A percentile compares a stretch with the other conserved stretches of the same genome.
phyloP scores from a whole-genome alignment of 2,888 invertebrate species.

The Hyposoter dolosus region DNA sequence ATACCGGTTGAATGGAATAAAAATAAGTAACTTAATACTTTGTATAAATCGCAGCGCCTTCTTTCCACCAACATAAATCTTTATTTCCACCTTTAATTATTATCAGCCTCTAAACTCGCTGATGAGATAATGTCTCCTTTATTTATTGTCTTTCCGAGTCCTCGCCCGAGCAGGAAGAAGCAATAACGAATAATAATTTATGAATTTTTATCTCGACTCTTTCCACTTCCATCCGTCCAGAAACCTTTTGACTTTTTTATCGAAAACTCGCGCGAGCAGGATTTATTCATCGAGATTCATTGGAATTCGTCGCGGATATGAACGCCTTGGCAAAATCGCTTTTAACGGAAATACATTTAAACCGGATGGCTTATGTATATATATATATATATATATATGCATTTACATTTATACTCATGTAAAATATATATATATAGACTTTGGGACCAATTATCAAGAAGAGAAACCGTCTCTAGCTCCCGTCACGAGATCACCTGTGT shows the following conservation, averaged over 20 bases:
- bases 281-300: background rate
- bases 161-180: background rate
- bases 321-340: background rate
- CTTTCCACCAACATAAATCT: constrained; percentile 46
- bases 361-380: constrained; percentile 26
- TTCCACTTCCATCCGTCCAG: background rate
- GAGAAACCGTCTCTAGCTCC: constrained; percentile 59
- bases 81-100: constrained; percentile 57
- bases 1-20: background rate
- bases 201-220: background rate
- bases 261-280: no score
- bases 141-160: background rate
- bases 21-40: background rate
- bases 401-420: background rate
- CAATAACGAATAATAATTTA: background rate
- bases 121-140: constrained; percentile 18
- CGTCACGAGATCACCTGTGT: constrained; percentile 64
- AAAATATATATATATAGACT: constrained; percentile 2
- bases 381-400: constrained; percentile 9
- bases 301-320: constrained; percentile 3
- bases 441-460: constrained; percentile 58
- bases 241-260: background rate
- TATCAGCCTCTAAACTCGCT: constrained; percentile 30
- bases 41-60: background rate
- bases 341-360: constrained; percentile 44